Evolutionary conservation across 2,113 vertebrate species (phyloP).

Genomic region (Paracanthobrama guichenoti): DNA sequence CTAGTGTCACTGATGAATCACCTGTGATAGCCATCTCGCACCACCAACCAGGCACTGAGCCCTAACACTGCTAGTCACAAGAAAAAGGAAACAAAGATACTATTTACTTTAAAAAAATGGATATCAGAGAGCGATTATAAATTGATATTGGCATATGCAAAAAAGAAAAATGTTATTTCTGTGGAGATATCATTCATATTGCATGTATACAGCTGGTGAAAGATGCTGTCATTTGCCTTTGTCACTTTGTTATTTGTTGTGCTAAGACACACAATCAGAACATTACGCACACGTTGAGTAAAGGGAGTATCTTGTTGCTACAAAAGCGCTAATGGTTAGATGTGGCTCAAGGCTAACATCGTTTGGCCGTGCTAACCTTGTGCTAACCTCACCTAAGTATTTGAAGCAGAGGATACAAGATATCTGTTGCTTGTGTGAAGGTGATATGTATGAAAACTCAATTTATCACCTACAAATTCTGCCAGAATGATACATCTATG

Average conservation of each 20-base stretch:
- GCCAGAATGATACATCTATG: conserved; percentile 60
- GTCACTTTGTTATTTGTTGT: conserved; percentile 34
- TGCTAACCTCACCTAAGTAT: conserved; percentile 5
- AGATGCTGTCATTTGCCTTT: conserved; percentile 17
- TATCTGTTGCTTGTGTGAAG: conserved; percentile 57
- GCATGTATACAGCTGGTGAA: conserved; percentile 16
- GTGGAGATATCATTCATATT: not conserved
- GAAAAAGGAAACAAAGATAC: not conserved
- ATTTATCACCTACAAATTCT: conserved; percentile 63
- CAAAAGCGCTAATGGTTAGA: conserved; percentile 31
- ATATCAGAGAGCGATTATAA: conserved; percentile 36
- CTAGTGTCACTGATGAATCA: conserved; percentile 75
- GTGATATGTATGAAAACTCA: conserved; percentile 62
- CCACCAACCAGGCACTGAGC: conserved; percentile 40
- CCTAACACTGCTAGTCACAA: conserved; percentile 2
- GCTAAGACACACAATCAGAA: conserved; percentile 35
- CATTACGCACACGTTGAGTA: conserved; percentile 23
- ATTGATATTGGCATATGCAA: not conserved
- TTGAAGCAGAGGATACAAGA: conserved; percentile 53
- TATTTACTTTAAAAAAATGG: conserved; percentile 27
- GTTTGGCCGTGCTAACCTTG: conserved; percentile 43
- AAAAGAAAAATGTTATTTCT: not conserved
- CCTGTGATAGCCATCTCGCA: conserved; percentile 75
- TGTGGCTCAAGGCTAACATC: conserved; percentile 10
- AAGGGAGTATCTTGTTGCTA: conserved; percentile 6